Evolutionary conservation across 2,888 invertebrate genomes (phyloP).

Genomic region (Psylliodes chrysocephalus): DNA sequence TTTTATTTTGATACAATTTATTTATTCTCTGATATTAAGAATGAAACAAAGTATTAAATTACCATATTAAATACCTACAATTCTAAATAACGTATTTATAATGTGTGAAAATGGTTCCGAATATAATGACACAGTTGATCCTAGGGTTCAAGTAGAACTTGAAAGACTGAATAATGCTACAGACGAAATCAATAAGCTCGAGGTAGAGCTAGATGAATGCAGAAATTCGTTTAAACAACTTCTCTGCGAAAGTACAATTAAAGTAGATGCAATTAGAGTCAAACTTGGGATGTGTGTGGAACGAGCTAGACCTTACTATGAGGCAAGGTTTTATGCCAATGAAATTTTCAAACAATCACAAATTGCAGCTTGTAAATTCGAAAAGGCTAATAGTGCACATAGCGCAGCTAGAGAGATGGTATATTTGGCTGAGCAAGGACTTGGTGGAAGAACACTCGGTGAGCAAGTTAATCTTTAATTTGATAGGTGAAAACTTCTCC

Average conservation of each 20-base stretch:
- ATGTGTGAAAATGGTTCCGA: constrained; percentile 71
- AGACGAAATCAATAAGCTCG: constrained; percentile 91
- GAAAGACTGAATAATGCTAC: constrained; percentile 91
- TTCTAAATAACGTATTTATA: constrained; percentile 6
- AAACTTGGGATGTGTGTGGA: constrained; percentile 88
- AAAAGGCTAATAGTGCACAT: constrained; percentile 90
- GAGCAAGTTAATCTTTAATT: no score
- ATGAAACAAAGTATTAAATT: background rate
- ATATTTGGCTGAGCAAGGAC: constrained; percentile 81
- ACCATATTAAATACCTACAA: background rate
- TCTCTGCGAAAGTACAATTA: constrained; percentile 83
- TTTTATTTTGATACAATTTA: background rate
- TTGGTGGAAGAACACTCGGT: constrained; percentile 69
- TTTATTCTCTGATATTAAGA: background rate
- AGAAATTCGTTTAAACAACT: constrained; percentile 83
- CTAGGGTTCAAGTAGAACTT: constrained; percentile 86
- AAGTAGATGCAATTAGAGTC: constrained; percentile 81
- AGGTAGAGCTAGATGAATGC: constrained; percentile 90
- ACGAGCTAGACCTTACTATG: constrained; percentile 90
- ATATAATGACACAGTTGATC: constrained; percentile 80
- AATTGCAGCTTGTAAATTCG: constrained; percentile 80
- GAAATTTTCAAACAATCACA: constrained; percentile 88
- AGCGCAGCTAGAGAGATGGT: constrained; percentile 93
- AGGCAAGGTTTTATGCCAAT: constrained; percentile 84
- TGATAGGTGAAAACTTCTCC: no score